Conservation (phyloP, 2,888 invertebrate genomes). For the Oxystoma pomonae region DNA sequence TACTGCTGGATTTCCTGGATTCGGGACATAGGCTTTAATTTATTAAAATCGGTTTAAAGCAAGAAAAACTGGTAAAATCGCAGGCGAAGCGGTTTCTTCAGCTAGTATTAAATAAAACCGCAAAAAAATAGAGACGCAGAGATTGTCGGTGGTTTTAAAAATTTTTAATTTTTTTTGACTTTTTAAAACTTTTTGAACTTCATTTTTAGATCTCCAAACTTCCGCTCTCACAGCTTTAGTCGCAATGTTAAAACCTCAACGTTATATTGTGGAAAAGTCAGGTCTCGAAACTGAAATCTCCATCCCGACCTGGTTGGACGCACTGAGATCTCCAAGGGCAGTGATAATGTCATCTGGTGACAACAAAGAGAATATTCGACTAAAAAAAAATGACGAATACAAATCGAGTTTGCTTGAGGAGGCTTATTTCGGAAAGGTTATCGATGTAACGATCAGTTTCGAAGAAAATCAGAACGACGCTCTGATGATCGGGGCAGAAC, state of each 20-base stretch:
- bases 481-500: conserved; percentile 45
- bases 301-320: conserved; percentile 30
- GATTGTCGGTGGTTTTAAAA: too few relatives aligned
- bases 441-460: conserved; percentile 20
- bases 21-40: too few relatives aligned
- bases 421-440: conserved; percentile 34
- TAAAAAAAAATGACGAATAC: conserved; percentile 14
- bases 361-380: conserved; percentile 18
- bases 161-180: too few relatives aligned
- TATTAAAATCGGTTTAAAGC: too few relatives aligned
- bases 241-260: conserved; percentile 32
- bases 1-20: too few relatives aligned
- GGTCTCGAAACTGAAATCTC: conserved; percentile 33
- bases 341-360: conserved; percentile 20
- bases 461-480: conserved; percentile 22
- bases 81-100: too few relatives aligned
- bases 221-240: conserved; percentile 34
- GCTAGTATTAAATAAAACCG: too few relatives aligned
- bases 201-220: conserved; percentile 37
- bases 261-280: conserved; percentile 17
- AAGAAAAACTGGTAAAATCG: too few relatives aligned
- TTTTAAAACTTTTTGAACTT: too few relatives aligned
- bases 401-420: conserved; percentile 34
- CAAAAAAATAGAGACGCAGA: too few relatives aligned
- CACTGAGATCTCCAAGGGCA: conserved; percentile 33